These are phyloP conservation scores for Hormaphis cornu DNA, from an alignment of 1,140 invertebrate genomes.

Conservation along the genomic window DNA sequence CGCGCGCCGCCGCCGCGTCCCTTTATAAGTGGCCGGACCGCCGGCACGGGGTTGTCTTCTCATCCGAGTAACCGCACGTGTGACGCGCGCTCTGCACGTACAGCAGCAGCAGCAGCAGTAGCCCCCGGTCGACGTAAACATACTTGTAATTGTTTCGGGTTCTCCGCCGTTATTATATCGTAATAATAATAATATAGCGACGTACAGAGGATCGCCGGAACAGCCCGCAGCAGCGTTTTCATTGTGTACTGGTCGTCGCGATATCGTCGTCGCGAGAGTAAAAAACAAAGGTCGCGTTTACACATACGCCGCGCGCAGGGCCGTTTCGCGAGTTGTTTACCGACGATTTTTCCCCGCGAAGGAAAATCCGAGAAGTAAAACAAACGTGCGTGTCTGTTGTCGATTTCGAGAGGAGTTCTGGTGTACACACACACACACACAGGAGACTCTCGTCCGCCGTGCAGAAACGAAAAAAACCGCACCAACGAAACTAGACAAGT, in stretches of 20 bases:
- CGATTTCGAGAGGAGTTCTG: conserved; percentile 19
- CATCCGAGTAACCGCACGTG: conserved; percentile 29
- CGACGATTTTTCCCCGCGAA: not conserved
- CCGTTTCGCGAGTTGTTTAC: not conserved
- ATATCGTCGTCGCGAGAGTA: too few relatives aligned
- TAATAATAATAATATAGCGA: too few relatives aligned
- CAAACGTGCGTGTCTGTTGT: not conserved
- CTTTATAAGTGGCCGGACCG: not conserved
- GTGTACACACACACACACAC: not conserved
- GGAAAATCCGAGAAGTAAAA: conserved; percentile 18
- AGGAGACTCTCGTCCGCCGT: not conserved
- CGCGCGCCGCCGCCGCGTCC: not conserved
- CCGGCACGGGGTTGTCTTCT: conserved; percentile 24
- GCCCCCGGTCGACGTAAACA: conserved; percentile 33
- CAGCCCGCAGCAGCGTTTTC: too few relatives aligned
- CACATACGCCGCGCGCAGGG: too few relatives aligned
- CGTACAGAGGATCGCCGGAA: conserved; percentile 14
- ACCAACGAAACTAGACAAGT: conserved; percentile 33
- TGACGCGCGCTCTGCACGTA: conserved; percentile 6
- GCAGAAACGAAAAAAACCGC: conserved; percentile 2
- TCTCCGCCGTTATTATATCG: conserved; percentile 6
- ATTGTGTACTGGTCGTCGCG: too few relatives aligned
- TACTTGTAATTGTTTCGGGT: conserved; percentile 34
- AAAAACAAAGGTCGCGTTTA: too few relatives aligned
- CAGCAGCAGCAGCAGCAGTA: too few relatives aligned